phyloP scores from a whole-genome alignment of 2,113 vertebrate genomes.

The Rhizomys pruinosus region DNA sequence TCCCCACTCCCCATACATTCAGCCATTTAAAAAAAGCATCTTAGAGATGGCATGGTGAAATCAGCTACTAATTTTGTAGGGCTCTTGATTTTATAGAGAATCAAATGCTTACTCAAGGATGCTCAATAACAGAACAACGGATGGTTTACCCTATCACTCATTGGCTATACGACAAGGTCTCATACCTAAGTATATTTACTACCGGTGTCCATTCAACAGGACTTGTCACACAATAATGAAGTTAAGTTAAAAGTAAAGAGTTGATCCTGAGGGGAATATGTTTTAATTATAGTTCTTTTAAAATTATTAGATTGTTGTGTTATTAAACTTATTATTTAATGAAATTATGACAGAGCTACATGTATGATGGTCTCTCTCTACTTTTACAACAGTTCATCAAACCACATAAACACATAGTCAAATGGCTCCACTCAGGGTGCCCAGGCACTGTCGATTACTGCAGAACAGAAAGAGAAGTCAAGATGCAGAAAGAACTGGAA shows the following conservation, averaged over 20 bases:
- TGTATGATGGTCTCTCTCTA: background rate
- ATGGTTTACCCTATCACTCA: background rate
- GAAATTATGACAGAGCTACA: background rate
- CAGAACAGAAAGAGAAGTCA: background rate
- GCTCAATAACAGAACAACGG: background rate
- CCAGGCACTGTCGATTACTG: background rate
- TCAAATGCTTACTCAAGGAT: background rate
- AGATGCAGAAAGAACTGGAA: background rate
- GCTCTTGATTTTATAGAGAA: background rate
- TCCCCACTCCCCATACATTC: background rate
- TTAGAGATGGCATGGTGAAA: background rate
- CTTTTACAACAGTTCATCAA: background rate
- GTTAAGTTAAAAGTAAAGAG: background rate
- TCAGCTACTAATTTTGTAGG: background rate
- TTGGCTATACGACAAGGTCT: background rate
- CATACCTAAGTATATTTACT: background rate
- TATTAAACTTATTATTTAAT: background rate
- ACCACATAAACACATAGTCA: background rate
- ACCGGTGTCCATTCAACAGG: background rate
- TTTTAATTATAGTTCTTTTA: background rate
- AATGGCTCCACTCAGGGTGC: background rate
- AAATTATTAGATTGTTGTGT: background rate
- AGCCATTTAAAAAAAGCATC: background rate
- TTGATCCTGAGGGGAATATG: background rate
- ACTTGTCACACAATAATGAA: background rate